Evolutionary conservation across 64 coral and sea anemone species (phyloP).

Genomic region (Montipora sp.): DNA sequence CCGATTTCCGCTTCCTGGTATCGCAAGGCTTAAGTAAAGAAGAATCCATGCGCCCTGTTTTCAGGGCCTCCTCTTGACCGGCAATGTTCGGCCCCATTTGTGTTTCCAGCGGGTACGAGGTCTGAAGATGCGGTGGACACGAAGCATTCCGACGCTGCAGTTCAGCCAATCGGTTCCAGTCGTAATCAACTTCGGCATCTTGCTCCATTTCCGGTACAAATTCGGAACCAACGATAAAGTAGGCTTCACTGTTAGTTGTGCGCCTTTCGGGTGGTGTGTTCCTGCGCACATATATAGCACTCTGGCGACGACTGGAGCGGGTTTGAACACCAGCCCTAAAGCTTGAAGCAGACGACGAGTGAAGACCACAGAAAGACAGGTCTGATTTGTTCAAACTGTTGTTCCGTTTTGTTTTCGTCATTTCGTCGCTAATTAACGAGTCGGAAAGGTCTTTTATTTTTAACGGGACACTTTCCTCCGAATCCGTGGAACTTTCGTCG

Average conservation of each 20-base stretch:
- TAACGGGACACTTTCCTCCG: slow-evolving; percentile 26
- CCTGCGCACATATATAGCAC: slow-evolving; percentile 64
- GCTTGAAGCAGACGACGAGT: slow-evolving; percentile 48
- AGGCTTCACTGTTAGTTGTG: slow-evolving; percentile 59
- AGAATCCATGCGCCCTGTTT: slow-evolving; percentile 40
- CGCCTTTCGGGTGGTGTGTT: slow-evolving; percentile 47
- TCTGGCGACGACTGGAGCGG: slow-evolving; percentile 70
- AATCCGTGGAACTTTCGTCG: slow-evolving; percentile 31
- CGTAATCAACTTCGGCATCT: slow-evolving; percentile 40
- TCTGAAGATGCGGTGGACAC: slow-evolving; percentile 62
- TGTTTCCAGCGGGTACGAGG: slow-evolving; percentile 70
- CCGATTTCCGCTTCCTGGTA: slow-evolving; percentile 29
- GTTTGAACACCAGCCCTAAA: slow-evolving; percentile 12
- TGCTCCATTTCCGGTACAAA: slow-evolving; percentile 59
- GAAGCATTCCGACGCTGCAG: slow-evolving; percentile 65
- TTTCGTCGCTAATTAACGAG: not conserved
- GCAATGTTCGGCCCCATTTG: slow-evolving; percentile 44
- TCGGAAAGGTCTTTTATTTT: slow-evolving; percentile 17
- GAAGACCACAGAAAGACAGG: slow-evolving; percentile 32
- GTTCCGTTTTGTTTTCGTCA: not conserved
- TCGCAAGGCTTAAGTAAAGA: slow-evolving; percentile 20
- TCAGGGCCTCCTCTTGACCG: slow-evolving; percentile 14
- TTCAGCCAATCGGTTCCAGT: slow-evolving; percentile 72
- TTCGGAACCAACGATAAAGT: slow-evolving; percentile 58
- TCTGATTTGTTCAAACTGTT: not conserved